These are phyloP conservation scores for Alces alces DNA, from an alignment of 2,113 vertebrate genomes.

Conservation along the genomic window DNA sequence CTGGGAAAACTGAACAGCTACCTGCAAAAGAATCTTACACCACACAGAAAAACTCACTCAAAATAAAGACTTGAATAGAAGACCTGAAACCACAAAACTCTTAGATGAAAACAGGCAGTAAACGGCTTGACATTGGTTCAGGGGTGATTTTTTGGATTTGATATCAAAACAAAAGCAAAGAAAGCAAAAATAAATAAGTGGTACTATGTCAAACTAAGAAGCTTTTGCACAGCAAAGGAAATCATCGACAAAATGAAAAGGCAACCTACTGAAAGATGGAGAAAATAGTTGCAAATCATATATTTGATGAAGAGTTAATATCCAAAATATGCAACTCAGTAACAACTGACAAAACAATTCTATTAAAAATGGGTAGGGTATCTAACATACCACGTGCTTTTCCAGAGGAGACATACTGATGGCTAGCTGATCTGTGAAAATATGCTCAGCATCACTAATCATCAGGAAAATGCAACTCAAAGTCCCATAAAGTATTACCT, in stretches of 20 bases:
- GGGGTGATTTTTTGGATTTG: not conserved
- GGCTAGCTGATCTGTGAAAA: not conserved
- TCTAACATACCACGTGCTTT: not conserved
- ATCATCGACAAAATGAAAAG: not conserved
- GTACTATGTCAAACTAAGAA: not conserved
- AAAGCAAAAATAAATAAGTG: not conserved
- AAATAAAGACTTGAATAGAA: not conserved
- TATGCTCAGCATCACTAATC: not conserved
- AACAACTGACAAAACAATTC: not conserved
- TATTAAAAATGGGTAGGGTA: not conserved
- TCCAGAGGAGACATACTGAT: not conserved
- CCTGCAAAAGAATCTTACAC: not conserved
- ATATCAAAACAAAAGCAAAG: not conserved
- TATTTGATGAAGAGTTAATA: not conserved
- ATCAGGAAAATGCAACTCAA: not conserved
- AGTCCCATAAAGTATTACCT: not conserved
- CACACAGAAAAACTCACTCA: not conserved
- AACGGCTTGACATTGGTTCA: not conserved
- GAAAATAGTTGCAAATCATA: not conserved
- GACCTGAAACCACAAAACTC: not conserved
- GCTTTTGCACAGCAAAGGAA: not conserved
- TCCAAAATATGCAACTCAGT: not conserved
- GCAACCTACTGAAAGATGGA: not conserved
- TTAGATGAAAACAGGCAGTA: not conserved
- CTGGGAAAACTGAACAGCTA: not conserved